Evolutionary conservation across 1,140 invertebrate genomes (phyloP), one percentile per base, ranked within the genome.

Genomic region (Drosophila kanapiae): DNA sequence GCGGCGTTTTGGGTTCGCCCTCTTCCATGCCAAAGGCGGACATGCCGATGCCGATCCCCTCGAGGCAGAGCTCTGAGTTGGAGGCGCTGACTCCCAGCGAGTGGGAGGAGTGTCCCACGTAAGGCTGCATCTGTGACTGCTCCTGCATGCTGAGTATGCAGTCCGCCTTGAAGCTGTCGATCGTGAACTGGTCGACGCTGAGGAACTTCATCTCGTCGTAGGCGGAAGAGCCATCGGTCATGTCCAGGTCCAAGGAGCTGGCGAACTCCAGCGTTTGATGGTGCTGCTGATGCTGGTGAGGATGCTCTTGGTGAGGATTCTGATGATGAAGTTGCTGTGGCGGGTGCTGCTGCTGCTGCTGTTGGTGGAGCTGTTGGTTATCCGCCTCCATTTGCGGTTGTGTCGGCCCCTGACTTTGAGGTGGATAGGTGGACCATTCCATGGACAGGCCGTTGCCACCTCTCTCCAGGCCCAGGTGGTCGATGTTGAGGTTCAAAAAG

Each of bases 191-290:
- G 78, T 93, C 92, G 18, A 93, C 91, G 68, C 84, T 91, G 23
- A 93, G 80, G 57, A 91, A 93, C 68, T 93, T 93, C 82, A 93
- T 93, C 75, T 92, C 92, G 29, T 93, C 92, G 51, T 93, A 93
- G 48, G 91, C 85, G n/a, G 91, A 91, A 33, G 74, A 75, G 38
- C 82, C 75, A 8, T 81, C 83, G 35, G 59, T 49, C 61, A 90
- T 65, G 58, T 92, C 86, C 31, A 92, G 60, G 31, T 88, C 90
- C 18, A 91, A 62, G 4, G 91, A 80, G 29, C 42, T 38, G 43
- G 82, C 75, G 31, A 91, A 82, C 6, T 67, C 67, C 51, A 88
- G 43, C 4, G 65, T 71, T 63, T 84, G 84, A n/a, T 82, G 78
- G 23, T 82, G 58, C 8, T 70, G 18, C 8, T 71, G 58, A 9